phyloP scores from a whole-genome alignment of 1,140 invertebrate species.

The Lanistes nyassanus region DNA sequence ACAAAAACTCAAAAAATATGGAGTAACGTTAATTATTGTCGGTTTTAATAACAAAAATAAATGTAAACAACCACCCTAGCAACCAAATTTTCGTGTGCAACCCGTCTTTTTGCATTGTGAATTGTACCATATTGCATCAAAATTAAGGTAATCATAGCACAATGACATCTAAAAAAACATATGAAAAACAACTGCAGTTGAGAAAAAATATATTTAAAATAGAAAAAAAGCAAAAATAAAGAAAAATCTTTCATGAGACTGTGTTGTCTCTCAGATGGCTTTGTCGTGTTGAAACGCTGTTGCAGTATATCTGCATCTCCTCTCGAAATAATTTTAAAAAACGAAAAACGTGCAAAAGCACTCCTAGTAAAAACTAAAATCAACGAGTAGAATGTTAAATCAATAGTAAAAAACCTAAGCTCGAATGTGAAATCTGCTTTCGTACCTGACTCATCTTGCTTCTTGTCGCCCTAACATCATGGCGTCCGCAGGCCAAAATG shows the following conservation, averaged over 20 bases:
- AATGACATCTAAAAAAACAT: not conserved
- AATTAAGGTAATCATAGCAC: not conserved
- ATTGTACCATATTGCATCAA: slow-evolving; percentile 1
- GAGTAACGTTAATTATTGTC: slow-evolving; percentile 11
- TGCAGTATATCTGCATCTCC: slow-evolving; percentile 11
- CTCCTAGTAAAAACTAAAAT: slow-evolving; percentile 6
- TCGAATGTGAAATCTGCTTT: not conserved
- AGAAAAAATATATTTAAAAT: not conserved
- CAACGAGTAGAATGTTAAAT: slow-evolving; percentile 8
- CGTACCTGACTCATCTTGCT: slow-evolving; percentile 43
- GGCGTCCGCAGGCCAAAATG: slow-evolving; percentile 32
- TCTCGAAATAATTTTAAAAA: not conserved
- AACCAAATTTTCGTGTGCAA: not conserved
- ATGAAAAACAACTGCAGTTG: not conserved
- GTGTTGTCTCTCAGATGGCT: slow-evolving; percentile 13
- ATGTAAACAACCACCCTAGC: slow-evolving; percentile 7
- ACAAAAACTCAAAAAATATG: slow-evolving; percentile 3
- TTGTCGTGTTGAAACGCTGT: slow-evolving; percentile 30
- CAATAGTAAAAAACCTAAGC: not conserved
- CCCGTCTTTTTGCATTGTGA: not conserved
- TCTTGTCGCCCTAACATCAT: slow-evolving; percentile 26
- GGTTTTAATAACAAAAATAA: slow-evolving; percentile 11
- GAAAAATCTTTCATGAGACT: not conserved
- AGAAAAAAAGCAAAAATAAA: not conserved
- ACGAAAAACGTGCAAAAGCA: not conserved